Percentiles rank a stretch among this genome's conserved stretches.
Conservation (phyloP, 1,140 invertebrate species). For the Heterodera schachtii region DNA sequence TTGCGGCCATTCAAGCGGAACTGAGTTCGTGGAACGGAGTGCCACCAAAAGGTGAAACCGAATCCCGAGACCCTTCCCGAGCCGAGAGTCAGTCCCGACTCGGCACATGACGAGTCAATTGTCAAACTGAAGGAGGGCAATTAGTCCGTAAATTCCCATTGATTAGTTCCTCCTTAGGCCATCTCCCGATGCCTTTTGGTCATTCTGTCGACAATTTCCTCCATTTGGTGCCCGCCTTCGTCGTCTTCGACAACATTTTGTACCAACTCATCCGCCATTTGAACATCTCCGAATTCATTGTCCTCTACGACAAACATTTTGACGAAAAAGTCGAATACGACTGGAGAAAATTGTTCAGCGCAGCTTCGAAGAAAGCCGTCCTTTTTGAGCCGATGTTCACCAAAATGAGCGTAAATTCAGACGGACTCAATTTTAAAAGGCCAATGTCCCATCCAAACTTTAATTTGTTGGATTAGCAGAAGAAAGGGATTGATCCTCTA, state of each 20-base stretch:
- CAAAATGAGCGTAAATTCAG: background rate
- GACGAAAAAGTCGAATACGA: conserved; percentile 29
- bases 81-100: too few species aligned
- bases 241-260: conserved; percentile 55
- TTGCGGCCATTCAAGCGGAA: conserved; percentile 38
- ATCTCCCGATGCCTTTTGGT: too few species aligned
- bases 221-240: conserved; percentile 38
- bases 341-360: conserved; percentile 40
- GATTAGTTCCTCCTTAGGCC: too few species aligned
- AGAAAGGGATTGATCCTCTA: background rate
- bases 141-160: too few species aligned
- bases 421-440: too few species aligned
- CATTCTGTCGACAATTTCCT: conserved; percentile 39
- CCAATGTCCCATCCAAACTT: too few species aligned
- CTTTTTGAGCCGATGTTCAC: conserved; percentile 31
- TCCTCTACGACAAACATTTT: conserved; percentile 57
- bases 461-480: too few species aligned
- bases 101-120: too few species aligned
- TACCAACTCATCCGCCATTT: conserved; percentile 44
- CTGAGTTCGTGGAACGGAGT: conserved; percentile 31
- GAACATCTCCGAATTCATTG: conserved; percentile 49
- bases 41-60: conserved; percentile 16
- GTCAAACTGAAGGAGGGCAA: too few species aligned
- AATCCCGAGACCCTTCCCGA: background rate
- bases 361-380: conserved; percentile 25